Evolutionary conservation across 1,140 invertebrate genomes (phyloP).

Genomic region (Rhizoglyphus robini): DNA sequence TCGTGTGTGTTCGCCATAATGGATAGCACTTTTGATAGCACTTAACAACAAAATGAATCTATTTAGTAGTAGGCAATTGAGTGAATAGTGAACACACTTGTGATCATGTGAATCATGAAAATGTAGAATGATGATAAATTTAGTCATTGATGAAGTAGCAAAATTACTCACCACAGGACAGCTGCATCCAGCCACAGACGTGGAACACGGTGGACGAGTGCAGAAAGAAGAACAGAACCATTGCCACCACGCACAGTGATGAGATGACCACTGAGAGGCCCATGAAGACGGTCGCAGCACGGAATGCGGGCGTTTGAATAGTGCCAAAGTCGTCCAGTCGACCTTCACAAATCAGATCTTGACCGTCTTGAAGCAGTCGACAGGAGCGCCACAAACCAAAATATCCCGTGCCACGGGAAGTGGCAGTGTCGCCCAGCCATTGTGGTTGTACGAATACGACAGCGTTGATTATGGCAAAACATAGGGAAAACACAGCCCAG

Average conservation of each 20-base stretch:
- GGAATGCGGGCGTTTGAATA: constrained; percentile 62
- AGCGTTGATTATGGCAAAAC: constrained; percentile 85
- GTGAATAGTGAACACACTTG: too few relatives aligned
- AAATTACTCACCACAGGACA: constrained; percentile 63
- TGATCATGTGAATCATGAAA: background rate
- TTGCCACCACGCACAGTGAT: constrained; percentile 64
- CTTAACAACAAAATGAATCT: too few relatives aligned
- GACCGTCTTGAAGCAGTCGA: constrained; percentile 36
- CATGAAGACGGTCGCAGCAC: constrained; percentile 67
- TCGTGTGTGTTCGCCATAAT: too few relatives aligned
- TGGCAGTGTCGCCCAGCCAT: constrained; percentile 63
- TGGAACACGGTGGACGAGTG: constrained; percentile 83
- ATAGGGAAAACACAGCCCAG: constrained; percentile 89
- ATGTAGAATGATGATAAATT: background rate
- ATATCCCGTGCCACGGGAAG: constrained; percentile 70
- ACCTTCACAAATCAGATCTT: constrained; percentile 54
- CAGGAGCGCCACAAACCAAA: constrained; percentile 83
- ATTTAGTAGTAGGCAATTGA: too few relatives aligned
- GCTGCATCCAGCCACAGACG: constrained; percentile 82
- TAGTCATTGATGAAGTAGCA: background rate
- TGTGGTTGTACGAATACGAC: constrained; percentile 91
- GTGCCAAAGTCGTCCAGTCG: constrained; percentile 56
- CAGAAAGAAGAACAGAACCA: constrained; percentile 86
- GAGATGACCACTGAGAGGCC: constrained; percentile 69
- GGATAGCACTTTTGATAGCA: too few relatives aligned